These are phyloP conservation scores for Pseudococcus jackbeardsleyi DNA, from an alignment of 2,888 invertebrate genomes.

Conservation along the genomic window DNA sequence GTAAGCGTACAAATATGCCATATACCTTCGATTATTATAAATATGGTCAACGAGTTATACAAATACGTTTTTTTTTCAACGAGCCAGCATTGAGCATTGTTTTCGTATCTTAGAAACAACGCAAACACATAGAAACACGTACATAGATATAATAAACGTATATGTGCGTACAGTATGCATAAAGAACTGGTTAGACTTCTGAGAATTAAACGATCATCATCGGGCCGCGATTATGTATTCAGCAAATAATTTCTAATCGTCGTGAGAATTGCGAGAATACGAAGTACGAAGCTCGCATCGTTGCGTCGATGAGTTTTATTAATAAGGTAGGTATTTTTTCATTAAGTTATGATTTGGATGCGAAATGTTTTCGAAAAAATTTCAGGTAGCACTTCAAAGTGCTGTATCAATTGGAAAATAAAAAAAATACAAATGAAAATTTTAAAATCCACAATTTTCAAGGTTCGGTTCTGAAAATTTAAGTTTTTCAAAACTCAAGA, in stretches of 20 bases:
- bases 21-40: neutral
- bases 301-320: no score
- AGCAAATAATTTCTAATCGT: constrained; percentile 42
- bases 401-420: no score
- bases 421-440: no score
- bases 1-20: neutral
- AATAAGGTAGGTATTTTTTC: no score
- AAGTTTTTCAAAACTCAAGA: no score
- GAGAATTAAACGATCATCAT: constrained; percentile 23
- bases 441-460: no score
- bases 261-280: constrained; percentile 3
- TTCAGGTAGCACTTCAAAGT: no score
- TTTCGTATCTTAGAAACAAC: constrained; percentile 35
- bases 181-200: constrained; percentile 33
- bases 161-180: neutral
- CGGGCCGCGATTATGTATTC: constrained; percentile 23
- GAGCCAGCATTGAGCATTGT: neutral
- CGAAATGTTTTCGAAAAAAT: no score
- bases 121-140: neutral
- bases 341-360: no score
- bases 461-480: no score
- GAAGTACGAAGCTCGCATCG: neutral
- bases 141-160: neutral
- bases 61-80: neutral
- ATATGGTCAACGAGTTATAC: constrained; percentile 17